Conservation (phyloP, 1,140 invertebrate genomes). For the Drosophila prosaltans region DNA sequence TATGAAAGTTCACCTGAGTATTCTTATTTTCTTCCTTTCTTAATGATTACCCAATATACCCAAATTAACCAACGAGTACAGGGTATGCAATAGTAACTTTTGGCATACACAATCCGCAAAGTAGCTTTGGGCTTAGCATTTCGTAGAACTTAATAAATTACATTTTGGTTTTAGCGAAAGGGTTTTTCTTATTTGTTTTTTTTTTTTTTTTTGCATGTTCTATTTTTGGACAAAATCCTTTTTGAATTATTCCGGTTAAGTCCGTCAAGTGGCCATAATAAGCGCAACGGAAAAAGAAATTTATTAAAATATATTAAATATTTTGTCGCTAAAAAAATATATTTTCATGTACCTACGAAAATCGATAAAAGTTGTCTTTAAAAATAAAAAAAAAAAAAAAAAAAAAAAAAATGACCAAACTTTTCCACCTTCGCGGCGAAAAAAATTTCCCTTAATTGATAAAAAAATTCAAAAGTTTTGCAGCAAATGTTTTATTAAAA, state of each 20-base stretch:
- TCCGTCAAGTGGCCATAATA: not conserved
- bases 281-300: not conserved
- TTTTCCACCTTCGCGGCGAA: no score
- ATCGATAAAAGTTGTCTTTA: no score
- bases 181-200: not conserved
- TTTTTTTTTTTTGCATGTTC: not conserved
- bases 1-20: no score
- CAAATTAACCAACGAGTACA: not conserved
- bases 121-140: not conserved
- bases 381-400: no score
- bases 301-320: not conserved
- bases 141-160: conserved; percentile 2
- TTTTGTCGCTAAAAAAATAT: no score
- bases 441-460: no score
- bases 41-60: not conserved
- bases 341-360: no score
- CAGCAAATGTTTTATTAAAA: no score
- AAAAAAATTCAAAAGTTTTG: no score
- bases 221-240: not conserved
- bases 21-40: no score
- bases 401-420: no score
- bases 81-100: conserved; percentile 1
- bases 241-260: not conserved
- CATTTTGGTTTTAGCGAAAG: not conserved
- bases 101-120: not conserved